These are phyloP conservation scores for Thermophis baileyi DNA, from an alignment of 2,113 vertebrate species.

Conservation along the genomic window DNA sequence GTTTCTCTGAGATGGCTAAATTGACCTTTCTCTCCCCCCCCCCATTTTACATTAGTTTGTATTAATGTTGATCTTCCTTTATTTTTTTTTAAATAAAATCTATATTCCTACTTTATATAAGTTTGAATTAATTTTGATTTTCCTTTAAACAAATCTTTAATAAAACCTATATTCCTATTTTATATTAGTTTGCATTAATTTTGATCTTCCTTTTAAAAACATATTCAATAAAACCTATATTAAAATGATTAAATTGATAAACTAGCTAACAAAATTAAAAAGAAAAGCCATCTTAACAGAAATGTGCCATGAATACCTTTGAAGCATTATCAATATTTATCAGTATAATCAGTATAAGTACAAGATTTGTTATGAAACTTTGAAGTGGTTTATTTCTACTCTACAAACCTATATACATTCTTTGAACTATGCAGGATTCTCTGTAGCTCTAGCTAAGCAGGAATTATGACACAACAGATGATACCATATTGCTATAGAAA, in stretches of 20 bases:
- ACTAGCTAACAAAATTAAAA: neutral
- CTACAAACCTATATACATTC: neutral
- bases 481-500: neutral
- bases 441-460: too few relatives aligned
- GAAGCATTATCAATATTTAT: neutral
- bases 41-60: neutral
- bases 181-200: too few relatives aligned
- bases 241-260: neutral
- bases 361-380: neutral
- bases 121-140: too few relatives aligned
- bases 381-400: neutral
- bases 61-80: neutral
- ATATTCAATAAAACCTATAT: too few relatives aligned
- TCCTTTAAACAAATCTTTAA: neutral
- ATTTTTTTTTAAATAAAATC: too few relatives aligned
- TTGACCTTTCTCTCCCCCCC: neutral
- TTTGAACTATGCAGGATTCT: neutral
- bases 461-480: neutral
- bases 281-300: neutral
- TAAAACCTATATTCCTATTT: neutral
- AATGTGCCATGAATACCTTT: neutral
- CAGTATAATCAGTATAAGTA: neutral
- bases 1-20: neutral
- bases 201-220: too few relatives aligned
- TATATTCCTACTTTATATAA: too few relatives aligned